Base-by-base conservation (phyloP, 2,888 invertebrate genomes). In the Serripes groenlandicus region DNA sequence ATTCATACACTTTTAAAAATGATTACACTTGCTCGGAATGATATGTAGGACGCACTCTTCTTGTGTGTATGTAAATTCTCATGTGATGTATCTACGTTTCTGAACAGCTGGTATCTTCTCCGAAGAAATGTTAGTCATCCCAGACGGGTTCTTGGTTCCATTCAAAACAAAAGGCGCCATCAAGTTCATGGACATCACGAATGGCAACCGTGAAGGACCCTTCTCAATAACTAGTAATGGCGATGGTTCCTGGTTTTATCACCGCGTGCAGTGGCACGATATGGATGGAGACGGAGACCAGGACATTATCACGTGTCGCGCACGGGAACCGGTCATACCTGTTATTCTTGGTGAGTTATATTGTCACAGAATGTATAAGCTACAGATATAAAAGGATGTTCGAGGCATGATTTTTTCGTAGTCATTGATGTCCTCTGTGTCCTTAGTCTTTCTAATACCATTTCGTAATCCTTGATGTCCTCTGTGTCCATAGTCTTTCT, bases 121-220 rank as follows among this genome's bases (percentile, higher is more conserved):
- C 1, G 64, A 72, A 21, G 54, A 72, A 35, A 83, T 88, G 78
- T 69, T 89, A 0, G 75, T 78, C 0, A 83, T 89, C 30, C 88
- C 91, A 0, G 86, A 88, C 62, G 90, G 91, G 0, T 91, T 91
- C 72, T 75, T 90, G n/a, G 83, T 89, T 15, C 90, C 91, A 5
- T 88, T 86, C 62, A 86, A 88, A 60, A 82, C 82, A 1, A 75
- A 83, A n/a, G 88, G 88, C 9, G 70, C 72, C n/a, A 80, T 88
- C 32, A 86, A 82, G 26, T 28, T 88, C 2, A 74, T 86, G 30
- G 88, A 88, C 70, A 60, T 87, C 1, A 68, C 79, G 11, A 60
- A 75, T 0, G 78, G 68, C 26, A 52, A 62, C 11, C 28, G 68
- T 11, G 70, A 58, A 18, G 75, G 81, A 1, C 84, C 83, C 0